Evolutionary conservation across 2,888 invertebrate genomes (phyloP), one percentile per base, ranked within the genome.

Genomic region (Phyto melanocephala): DNA sequence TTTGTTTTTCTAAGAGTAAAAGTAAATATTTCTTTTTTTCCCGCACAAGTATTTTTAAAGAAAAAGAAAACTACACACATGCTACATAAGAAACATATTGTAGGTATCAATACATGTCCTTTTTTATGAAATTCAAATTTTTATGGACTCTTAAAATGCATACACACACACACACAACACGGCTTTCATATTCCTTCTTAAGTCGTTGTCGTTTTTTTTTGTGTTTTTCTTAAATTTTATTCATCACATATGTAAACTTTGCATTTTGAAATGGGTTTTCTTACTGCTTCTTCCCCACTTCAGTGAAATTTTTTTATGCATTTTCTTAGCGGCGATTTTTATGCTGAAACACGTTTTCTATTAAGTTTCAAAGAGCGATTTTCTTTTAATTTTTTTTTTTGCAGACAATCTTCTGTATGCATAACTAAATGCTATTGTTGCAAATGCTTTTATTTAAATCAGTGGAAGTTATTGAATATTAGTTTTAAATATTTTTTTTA

Each of bases 301-400:
- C 52, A 67, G 47, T 70, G 71, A 50, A 42, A 45, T 81, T 76
- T 83, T n/a, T 85, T 85, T 83, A 85, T 85, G 85, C 89, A 89
- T 88, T 89, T 89, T 87, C 89, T 89, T 89, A 89, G 90, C 88
- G 90, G 86, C 85, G 86, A 89, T 88, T 89, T 88, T 89, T 89
- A 89, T 89, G 89, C 89, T 85, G 82, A 87, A 88, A 89, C 89
- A 89, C 89, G 89, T 89, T 89, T 89, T 88, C 88, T 88, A 89
- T 89, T 89, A 89, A 88, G 88, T 77, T 47, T 75, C 5, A 28
- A 74, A 67, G 54, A 56, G 28, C 28, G 47, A 67, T 45, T 63
- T 67, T 20, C n/a, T 75, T 35, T 35, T n/a, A 28, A 28, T 5
- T 28, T 28, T 28, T 28, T 5, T 28, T 28, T 28, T 28, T 5